Evolutionary conservation across 2,113 vertebrate genomes (phyloP).

Genomic region (Vulpes ferrilata): DNA sequence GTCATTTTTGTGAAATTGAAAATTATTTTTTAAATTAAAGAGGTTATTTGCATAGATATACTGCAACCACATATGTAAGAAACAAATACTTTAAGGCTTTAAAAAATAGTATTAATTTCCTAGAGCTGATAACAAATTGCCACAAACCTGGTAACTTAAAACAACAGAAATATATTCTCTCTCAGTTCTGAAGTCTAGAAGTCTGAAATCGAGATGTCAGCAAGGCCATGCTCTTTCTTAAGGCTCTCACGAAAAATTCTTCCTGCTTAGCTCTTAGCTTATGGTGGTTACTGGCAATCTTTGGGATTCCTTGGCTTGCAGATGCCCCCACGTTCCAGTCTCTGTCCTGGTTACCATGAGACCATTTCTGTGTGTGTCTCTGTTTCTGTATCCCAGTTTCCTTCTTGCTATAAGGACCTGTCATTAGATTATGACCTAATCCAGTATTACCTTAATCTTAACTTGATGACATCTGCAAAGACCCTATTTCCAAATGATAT

Average conservation of each 20-base stretch:
- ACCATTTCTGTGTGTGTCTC: background rate
- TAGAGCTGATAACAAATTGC: background rate
- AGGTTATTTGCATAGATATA: conserved; percentile 22
- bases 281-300: background rate
- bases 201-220: background rate
- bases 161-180: background rate
- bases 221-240: background rate
- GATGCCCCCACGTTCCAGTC: background rate
- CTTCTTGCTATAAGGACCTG: background rate
- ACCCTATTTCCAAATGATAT: background rate
- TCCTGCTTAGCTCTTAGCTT: background rate
- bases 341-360: background rate
- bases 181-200: background rate
- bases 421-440: background rate
- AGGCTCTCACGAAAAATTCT: background rate
- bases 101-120: conserved; percentile 17
- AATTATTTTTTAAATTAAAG: conserved; percentile 1
- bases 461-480: background rate
- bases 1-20: conserved; percentile 40
- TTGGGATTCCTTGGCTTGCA: background rate
- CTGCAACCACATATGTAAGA: background rate
- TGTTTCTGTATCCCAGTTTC: background rate
- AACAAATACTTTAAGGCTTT: conserved; percentile 2
- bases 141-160: background rate
- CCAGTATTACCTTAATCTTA: background rate